A percentile compares a stretch with the other conserved stretches of the same genome.
Evolutionary conservation across 1,140 invertebrate species (phyloP).

Genomic region (Drosophila malerkotliana): DNA sequence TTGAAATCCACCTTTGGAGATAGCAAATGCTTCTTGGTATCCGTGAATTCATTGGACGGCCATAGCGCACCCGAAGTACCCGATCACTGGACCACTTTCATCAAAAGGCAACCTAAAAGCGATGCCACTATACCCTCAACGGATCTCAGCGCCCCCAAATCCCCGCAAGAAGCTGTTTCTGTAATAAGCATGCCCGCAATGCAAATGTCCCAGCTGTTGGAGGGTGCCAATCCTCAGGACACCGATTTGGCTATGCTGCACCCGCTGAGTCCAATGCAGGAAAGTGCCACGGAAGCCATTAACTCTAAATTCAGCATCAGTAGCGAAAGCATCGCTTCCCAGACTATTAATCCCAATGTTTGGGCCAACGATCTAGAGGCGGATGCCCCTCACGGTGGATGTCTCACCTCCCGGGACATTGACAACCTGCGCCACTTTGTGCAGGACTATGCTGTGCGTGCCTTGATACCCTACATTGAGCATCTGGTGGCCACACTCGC

Average conservation of each 20-base stretch:
- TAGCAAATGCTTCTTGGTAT: conserved; percentile 93
- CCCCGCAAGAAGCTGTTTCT: conserved; percentile 85
- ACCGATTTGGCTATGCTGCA: conserved; percentile 84
- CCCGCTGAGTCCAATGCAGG: conserved; percentile 86
- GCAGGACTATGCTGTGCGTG: conserved; percentile 94
- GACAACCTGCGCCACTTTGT: conserved; percentile 93
- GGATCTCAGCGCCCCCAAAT: conserved; percentile 87
- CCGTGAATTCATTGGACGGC: conserved; percentile 91
- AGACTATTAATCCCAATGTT: conserved; percentile 86
- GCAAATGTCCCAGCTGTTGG: conserved; percentile 70
- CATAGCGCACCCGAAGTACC: conserved; percentile 86
- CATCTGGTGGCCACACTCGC: conserved; percentile 92
- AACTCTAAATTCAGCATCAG: conserved; percentile 85
- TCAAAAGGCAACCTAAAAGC: conserved; percentile 86
- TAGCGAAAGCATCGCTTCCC: conserved; percentile 85
- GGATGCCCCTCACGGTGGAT: conserved; percentile 88
- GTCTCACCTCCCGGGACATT: conserved; percentile 91
- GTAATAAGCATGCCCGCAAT: conserved; percentile 85
- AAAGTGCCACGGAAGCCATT: conserved; percentile 78
- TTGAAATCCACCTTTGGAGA: conserved; percentile 94
- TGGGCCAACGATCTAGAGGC: conserved; percentile 85
- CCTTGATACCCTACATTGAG: conserved; percentile 95
- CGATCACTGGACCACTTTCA: conserved; percentile 93
- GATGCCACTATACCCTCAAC: conserved; percentile 85
- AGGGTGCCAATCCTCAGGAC: conserved; percentile 53